phyloP scores from a whole-genome alignment of 2,797 vertebrate species.

The Chloroceryle amazona region DNA sequence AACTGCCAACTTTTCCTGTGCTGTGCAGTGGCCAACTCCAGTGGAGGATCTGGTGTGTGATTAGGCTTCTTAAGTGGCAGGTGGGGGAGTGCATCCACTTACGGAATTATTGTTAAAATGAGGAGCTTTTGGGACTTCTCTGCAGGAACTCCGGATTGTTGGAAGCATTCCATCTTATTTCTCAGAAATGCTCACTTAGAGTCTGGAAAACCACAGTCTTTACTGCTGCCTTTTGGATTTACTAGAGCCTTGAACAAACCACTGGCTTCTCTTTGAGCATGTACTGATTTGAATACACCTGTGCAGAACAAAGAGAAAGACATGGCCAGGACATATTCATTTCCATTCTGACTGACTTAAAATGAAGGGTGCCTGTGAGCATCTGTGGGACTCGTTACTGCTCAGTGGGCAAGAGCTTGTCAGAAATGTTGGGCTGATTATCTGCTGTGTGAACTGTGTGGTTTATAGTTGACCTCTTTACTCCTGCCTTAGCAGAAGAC shows the following conservation, averaged over 20 bases:
- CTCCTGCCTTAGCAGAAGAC: not conserved
- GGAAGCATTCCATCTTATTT: slow-evolving; percentile 43
- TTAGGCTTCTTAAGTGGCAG: slow-evolving; percentile 57
- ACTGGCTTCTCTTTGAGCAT: slow-evolving; percentile 30
- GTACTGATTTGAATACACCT: not conserved
- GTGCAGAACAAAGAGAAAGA: not conserved
- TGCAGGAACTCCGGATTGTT: slow-evolving; percentile 8
- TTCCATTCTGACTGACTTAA: not conserved
- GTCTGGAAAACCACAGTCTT: not conserved
- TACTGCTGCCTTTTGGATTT: slow-evolving; percentile 28
- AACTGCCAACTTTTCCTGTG: slow-evolving; percentile 30
- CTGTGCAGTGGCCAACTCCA: slow-evolving; percentile 25
- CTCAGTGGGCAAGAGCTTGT: not conserved
- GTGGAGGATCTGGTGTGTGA: slow-evolving; percentile 44
- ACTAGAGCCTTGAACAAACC: not conserved
- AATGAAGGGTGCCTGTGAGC: not conserved
- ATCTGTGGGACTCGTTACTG: not conserved
- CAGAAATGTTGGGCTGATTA: not conserved
- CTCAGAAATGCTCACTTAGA: slow-evolving; percentile 1
- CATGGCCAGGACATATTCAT: not conserved
- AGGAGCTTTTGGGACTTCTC: slow-evolving; percentile 57
- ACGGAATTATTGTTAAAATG: slow-evolving; percentile 19
- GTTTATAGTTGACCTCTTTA: not conserved
- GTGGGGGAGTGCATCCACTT: slow-evolving; percentile 29
- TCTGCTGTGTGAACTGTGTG: not conserved